Base-by-base conservation (phyloP, 2,888 invertebrate species). In the Brachyptera putata region DNA sequence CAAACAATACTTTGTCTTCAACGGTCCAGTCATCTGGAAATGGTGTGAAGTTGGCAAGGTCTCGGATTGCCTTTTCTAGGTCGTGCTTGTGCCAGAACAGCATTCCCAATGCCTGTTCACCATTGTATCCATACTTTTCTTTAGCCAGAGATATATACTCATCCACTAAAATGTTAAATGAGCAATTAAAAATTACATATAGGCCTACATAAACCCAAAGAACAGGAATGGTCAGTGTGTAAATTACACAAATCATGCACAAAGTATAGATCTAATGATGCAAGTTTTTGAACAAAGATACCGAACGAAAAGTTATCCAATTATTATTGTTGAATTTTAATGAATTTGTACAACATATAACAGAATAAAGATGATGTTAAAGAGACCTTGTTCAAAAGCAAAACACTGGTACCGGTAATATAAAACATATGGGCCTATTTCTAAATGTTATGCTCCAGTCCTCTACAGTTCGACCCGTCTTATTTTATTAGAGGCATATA, bases 11-110 rank as follows among this genome's bases (percentile, higher is more conserved):
- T 79, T 96, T 97, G 73, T 98, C 98, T 76, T 98, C 97, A 1
- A 93, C 90, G 1, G 95, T 93, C 97, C 97, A 98, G 72, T 97
- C 96, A 76, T 97, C 96, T 13, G 96, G 96, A 70, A 95, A 95
- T 1, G 97, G 97, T 61, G 95, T 95, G 73, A 96, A 98, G 75
- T 97, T 97, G 1, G 95, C 91, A 68, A 98, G 80, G 73, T 97
- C 97, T 74, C 91, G 80, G 18, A 95, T 87, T 7, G 97, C 96
- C 69, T 91, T 83, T 67, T 91, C 93, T 63, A 97, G 80, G 74
- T 96, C 94, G 76, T 97, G 96, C 77, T 95, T 95, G 72, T 97
- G 96, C 95, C 96, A 98, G 75, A 95, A 96, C 37, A 98, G 78
- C 94, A 98, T 95, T 11, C 97, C 97, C 61, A 98, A 78, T 18